Base-by-base conservation (phyloP, 2,888 invertebrate species). In the Brachyptera risi region DNA sequence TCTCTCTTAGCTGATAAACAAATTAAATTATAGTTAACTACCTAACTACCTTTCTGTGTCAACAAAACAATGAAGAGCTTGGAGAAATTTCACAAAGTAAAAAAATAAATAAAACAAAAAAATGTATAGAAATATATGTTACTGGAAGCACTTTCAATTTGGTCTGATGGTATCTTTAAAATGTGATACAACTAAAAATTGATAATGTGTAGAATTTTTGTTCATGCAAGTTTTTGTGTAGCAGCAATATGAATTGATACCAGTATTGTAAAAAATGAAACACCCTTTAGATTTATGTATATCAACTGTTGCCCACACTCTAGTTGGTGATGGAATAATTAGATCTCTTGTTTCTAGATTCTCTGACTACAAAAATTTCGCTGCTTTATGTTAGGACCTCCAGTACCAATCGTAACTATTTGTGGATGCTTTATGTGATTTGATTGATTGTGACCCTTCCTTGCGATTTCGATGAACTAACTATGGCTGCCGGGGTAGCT, bases 201-300 rank as follows among this genome's bases (percentile, higher is more conserved):
- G 40, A 37, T 57, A 49, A 59, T 60, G 57, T 62, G 63, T 61
- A 65, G 63, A 63, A 59, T 64, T 61, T 57, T 64, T 63, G 58
- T 63, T 63, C 58, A 63, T 61, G 61, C 59, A 61, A 61, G 59
- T 40, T 64, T 63, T 59, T 61, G 59, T 60, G 68, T 71, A 71
- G 73, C 74, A 74, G 76, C 75, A 76, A 76, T 74, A 75, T 73
- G 73, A 73, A 75, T 74, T 73, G 73, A 74, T 72, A 72, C 73
- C 58, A 73, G 71, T 74, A 73, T 74, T 71, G 71, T 62, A 60
- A 64, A 62, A 59, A 54, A 64, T 63, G 61, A 61, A 61, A 65
- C 64, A 65, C 66, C 67, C 67, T 65, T 60, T 64, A 61, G 61
- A 63, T 63, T 64, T 63, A 42, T 58, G 65, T 63, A 64, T 56